A percentile compares a stretch with the other conserved stretches of the same genome.
Evolutionary conservation across 1,140 invertebrate genomes (phyloP).

Genomic region (Scaptomyza hsui): DNA sequence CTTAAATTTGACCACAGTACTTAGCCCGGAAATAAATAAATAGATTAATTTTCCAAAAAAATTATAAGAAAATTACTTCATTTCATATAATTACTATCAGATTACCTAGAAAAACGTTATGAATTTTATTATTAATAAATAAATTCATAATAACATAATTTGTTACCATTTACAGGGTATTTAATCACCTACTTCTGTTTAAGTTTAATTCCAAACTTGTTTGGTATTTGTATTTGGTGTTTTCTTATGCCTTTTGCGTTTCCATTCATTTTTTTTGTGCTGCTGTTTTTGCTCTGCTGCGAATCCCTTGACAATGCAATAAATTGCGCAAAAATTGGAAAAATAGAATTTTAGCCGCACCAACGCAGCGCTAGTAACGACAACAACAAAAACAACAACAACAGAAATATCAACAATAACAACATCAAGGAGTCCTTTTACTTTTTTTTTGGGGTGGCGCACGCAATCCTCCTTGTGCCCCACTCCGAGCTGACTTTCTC

Average conservation of each 20-base stretch:
- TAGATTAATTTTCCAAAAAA: too few species aligned
- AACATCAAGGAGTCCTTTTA: constrained; percentile 27
- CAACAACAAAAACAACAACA: constrained; percentile 49
- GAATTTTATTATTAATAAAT: too few species aligned
- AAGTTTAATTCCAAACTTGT: constrained; percentile 18
- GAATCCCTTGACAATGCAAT: constrained; percentile 81
- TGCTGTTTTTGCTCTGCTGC: constrained; percentile 42
- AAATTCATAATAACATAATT: too few species aligned
- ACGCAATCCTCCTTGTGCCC: constrained; percentile 19
- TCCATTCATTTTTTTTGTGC: constrained; percentile 45
- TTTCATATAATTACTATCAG: too few species aligned
- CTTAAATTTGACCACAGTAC: too few species aligned
- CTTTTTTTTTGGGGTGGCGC: constrained; percentile 32
- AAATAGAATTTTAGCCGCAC: constrained; percentile 80
- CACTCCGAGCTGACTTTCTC: not conserved
- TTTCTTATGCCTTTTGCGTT: constrained; percentile 68
- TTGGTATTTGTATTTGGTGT: constrained; percentile 78
- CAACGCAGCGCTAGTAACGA: constrained; percentile 57
- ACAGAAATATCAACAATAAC: constrained; percentile 29
- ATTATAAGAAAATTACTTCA: too few species aligned
- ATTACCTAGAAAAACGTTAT: too few species aligned
- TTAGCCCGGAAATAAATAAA: too few species aligned
- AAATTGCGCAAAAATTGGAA: constrained; percentile 81
- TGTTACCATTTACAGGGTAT: constrained; percentile 17
- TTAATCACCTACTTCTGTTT: not conserved